Evolutionary conservation across 2,113 vertebrate species (phyloP), one percentile per base, ranked within the genome.

Genomic region (Daboia siamensis): DNA sequence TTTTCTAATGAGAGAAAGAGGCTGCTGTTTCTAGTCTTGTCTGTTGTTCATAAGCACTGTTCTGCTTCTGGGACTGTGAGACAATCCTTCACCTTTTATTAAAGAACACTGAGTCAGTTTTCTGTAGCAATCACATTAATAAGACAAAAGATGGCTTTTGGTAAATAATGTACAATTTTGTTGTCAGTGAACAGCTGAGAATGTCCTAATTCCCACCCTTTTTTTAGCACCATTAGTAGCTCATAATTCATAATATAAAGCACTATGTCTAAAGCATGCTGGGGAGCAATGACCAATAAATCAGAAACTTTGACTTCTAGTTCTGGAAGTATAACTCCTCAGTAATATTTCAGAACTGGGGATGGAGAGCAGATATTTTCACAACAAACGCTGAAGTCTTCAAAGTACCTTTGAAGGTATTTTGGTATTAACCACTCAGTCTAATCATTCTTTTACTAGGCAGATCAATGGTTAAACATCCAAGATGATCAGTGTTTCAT

Each of bases 1-100:
- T 39, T 88, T 94, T 94, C 95, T 98, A 97, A 97, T 96, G 97
- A 97, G 97, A 97, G 97, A 97, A 98, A 98, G 97, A 98, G 97
- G 97, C 97, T 97, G 97, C 97, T 95, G 96, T 94, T 86, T 91
- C 96, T 97, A 97, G 97, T 97, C 97, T 91, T 0, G 7, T 0
- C 0, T 69, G 44, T 92, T 95, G 97, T 97, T 95, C 97, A 97
- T 96, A 97, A 97, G 97, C 94, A 33, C 93, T 24, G 97, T 98
- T 97, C 97, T 97, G 97, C 97, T 96, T 95, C 95, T 48, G 94
- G 95, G 96, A 94, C 97, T 95, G 97, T 97, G 98, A 98, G 96
- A 97, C 97, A 98, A 96, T 95, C 96, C 96, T 97, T 98, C 97
- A 97, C 96, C 97, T 91, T 95, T 93, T 59, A 96, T 94, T 97